Evolutionary conservation across 2,888 invertebrate species (phyloP).

Genomic region (Lottia gigantea): DNA sequence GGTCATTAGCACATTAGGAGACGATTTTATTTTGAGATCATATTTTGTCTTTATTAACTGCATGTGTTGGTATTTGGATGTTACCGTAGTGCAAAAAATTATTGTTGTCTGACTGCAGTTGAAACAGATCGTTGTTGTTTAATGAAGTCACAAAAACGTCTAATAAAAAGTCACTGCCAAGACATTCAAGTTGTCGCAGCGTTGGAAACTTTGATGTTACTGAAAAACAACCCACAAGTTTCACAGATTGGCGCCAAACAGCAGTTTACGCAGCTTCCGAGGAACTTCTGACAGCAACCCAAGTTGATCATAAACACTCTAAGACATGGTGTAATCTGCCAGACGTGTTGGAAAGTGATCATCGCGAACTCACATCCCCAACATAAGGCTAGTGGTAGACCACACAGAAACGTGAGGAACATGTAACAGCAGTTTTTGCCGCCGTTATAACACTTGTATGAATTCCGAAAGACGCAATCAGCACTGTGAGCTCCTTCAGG

Average conservation of each 20-base stretch:
- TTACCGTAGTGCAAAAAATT: too few relatives aligned
- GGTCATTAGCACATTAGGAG: too few relatives aligned
- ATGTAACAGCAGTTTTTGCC: constrained; percentile 79
- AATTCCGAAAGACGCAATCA: constrained; percentile 79
- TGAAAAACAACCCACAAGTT: constrained; percentile 59
- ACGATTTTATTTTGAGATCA: too few relatives aligned
- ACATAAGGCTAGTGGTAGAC: constrained; percentile 76
- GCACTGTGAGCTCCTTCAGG: constrained; percentile 64
- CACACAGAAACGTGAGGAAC: constrained; percentile 76
- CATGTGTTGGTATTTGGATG: too few relatives aligned
- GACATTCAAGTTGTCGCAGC: background rate
- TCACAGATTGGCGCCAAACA: constrained; percentile 76
- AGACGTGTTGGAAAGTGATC: constrained; percentile 76
- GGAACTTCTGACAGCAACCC: constrained; percentile 47
- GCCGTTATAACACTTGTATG: constrained; percentile 74
- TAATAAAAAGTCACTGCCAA: too few relatives aligned
- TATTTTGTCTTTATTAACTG: too few relatives aligned
- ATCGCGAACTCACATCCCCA: constrained; percentile 69
- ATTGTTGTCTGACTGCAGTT: too few relatives aligned
- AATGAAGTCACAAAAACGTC: too few relatives aligned
- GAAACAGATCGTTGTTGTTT: too few relatives aligned
- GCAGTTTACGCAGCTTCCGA: constrained; percentile 72
- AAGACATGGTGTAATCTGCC: constrained; percentile 79
- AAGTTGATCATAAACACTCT: constrained; percentile 76
- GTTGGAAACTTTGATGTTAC: constrained; percentile 52